These are phyloP conservation scores for Emys orbicularis DNA, from an alignment of 2,797 vertebrate genomes.

Conservation along the genomic window DNA sequence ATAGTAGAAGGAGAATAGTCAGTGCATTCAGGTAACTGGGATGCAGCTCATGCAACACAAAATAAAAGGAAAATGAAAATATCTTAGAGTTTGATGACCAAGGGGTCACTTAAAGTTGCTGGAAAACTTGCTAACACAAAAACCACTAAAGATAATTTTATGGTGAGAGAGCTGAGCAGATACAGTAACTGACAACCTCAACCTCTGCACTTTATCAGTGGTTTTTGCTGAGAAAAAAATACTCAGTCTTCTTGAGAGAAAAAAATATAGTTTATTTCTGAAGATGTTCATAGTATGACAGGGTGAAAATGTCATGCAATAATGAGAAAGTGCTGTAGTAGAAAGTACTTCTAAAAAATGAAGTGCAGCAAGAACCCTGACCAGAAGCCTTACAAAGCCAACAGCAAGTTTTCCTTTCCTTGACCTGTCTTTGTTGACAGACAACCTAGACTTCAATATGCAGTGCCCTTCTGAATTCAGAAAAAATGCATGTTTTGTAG, in stretches of 20 bases:
- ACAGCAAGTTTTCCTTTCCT: slow-evolving; percentile 6
- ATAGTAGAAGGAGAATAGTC: slow-evolving; percentile 58
- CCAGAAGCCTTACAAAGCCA: neutral
- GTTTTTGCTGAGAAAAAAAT: neutral
- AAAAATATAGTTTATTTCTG: neutral
- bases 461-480: neutral
- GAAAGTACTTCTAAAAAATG: neutral
- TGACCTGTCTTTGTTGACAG: neutral
- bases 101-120: slow-evolving; percentile 38
- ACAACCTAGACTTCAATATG: neutral
- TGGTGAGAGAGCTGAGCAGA: neutral
- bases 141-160: neutral
- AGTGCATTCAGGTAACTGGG: slow-evolving; percentile 15
- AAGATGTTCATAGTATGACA: neutral
- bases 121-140: slow-evolving; percentile 34
- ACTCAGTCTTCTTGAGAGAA: neutral
- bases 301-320: neutral
- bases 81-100: slow-evolving; percentile 39
- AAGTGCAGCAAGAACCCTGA: neutral
- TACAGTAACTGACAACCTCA: neutral
- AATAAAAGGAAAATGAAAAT: slow-evolving; percentile 46
- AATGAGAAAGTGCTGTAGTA: neutral
- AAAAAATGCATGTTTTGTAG: neutral
- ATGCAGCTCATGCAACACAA: slow-evolving; percentile 39
- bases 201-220: slow-evolving; percentile 2